These are phyloP conservation scores for Onychomys leucogaster DNA, from an alignment of 2,797 vertebrate genomes.

Conservation along the genomic window DNA sequence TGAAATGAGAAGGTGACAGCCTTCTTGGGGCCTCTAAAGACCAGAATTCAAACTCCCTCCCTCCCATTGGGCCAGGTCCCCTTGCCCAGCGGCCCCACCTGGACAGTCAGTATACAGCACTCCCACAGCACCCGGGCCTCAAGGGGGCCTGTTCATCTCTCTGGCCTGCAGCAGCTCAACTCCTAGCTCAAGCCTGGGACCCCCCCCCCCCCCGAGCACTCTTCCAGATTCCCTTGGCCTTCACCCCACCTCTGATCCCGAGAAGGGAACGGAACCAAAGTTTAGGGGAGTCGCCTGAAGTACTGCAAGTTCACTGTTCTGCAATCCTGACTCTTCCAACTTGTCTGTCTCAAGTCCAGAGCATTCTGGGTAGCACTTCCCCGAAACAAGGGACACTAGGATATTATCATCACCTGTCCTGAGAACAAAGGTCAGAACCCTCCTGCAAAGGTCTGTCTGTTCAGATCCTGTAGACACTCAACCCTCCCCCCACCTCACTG, in stretches of 20 bases:
- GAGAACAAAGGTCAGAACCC: background rate
- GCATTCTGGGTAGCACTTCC: background rate
- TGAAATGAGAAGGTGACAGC: background rate
- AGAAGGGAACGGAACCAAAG: background rate
- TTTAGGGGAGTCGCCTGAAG: background rate
- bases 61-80: background rate
- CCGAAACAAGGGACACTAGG: background rate
- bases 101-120: background rate
- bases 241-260: background rate
- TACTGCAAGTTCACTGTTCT: background rate
- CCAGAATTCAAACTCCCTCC: constrained; percentile 66
- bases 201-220: background rate
- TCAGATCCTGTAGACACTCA: background rate
- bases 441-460: background rate
- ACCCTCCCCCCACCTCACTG: background rate
- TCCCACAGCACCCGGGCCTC: background rate
- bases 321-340: background rate
- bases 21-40: constrained; percentile 52
- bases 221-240: background rate
- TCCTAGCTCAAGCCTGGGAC: background rate
- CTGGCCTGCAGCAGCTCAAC: background rate
- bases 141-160: background rate
- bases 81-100: background rate
- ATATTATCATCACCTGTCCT: background rate
- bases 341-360: background rate